Conservation (phyloP, 2,888 invertebrate genomes). For the Drosophila stalkeri region DNA sequence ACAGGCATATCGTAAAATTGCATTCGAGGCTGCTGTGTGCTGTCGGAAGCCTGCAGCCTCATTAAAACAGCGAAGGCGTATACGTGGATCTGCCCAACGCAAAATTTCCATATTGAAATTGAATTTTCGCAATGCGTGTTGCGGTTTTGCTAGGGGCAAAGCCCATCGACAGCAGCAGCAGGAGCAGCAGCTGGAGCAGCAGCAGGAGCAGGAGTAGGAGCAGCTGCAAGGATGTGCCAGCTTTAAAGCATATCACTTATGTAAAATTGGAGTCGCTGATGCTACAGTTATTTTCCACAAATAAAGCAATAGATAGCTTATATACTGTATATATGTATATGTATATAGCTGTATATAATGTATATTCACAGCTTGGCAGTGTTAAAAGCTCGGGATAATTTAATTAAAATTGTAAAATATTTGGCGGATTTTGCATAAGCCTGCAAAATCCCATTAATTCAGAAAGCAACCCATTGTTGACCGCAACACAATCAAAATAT, state of each 20-base stretch:
- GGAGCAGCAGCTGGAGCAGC: background rate
- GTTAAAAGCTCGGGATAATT: constrained; percentile 73
- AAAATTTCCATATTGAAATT: constrained; percentile 81
- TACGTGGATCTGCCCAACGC: constrained; percentile 24
- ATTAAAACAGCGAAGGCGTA: constrained; percentile 48
- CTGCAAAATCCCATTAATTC: constrained; percentile 83
- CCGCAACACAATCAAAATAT: constrained; percentile 83
- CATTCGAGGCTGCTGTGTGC: constrained; percentile 27
- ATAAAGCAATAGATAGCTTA: constrained; percentile 34
- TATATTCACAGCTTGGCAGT: constrained; percentile 42
- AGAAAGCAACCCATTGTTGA: constrained; percentile 81
- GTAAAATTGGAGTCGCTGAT: constrained; percentile 35
- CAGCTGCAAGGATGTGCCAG: constrained; percentile 22
- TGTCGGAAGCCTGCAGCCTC: constrained; percentile 29
- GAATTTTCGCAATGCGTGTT: constrained; percentile 77
- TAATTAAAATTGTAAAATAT: constrained; percentile 82
- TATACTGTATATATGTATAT: background rate
- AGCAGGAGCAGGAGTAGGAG: background rate
- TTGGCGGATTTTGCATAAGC: constrained; percentile 81
- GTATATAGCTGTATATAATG: background rate
- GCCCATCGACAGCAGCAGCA: constrained; percentile 14
- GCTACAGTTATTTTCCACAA: constrained; percentile 37
- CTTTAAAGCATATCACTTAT: constrained; percentile 29
- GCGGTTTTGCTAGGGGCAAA: constrained; percentile 64
- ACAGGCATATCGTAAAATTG: constrained; percentile 43